Evolutionary conservation across 2,113 vertebrate genomes (phyloP), one percentile per base, ranked within the genome.

Genomic region (Engraulis encrasicolus): DNA sequence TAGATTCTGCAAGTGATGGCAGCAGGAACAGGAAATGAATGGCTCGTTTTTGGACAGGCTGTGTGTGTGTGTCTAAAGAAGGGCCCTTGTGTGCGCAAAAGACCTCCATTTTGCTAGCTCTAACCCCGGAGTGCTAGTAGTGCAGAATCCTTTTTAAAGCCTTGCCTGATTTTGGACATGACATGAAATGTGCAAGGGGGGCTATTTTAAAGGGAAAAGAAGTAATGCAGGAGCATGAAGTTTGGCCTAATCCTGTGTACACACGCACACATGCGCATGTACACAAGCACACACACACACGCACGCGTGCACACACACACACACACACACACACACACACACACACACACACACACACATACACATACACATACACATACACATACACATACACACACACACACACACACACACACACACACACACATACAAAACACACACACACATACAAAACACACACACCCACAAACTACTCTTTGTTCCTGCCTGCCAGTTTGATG

Each of bases 1-100:
- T 71, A n/a, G 40, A 80, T 49, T 19, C 23, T 80, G 79, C 48
- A 52, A 66, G 50, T 19, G 58, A 71, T 82, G 6, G 37, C 20
- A 6, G 18, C 48, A 23, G 31, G 61, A 31, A 31, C 61, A 71
- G 61, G 61, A 71, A 71, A 71, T 34, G 61, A 71, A 31, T 31
- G 6, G 61, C 4, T 45, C 40, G 40, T 45, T 45, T 71, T 66
- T 66, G 58, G 61, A 71, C 61, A 71, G 61, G 27, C 23, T 15
- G 58, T 27, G n/a, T 31, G 61, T 15, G 0, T 45, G 40, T 45
- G 40, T 3, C 9, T 45, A 45, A 45, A n/a, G n/a, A n/a, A n/a
- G n/a, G 61, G 17, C 27, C 61, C 27, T 34, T 71, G 61, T 15
- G 14, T 71, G 61, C 5, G 61, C 11, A 71, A 31, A n/a, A n/a